These are phyloP conservation scores for Caracal caracal DNA, from an alignment of 2,113 vertebrate species.

Conservation along the genomic window DNA sequence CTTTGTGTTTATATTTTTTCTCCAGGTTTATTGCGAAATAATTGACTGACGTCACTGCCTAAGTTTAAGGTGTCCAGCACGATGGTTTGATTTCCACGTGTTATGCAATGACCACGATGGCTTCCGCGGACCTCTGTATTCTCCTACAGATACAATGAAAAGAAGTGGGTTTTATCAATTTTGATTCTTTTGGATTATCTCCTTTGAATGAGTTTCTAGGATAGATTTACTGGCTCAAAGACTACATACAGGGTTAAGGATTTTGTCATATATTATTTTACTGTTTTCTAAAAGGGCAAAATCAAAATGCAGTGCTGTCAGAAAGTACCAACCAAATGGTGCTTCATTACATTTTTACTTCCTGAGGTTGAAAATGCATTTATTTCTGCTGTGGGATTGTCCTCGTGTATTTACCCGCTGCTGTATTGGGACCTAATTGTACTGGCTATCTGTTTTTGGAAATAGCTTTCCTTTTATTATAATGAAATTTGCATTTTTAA, in stretches of 20 bases:
- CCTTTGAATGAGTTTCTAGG: conserved; percentile 32
- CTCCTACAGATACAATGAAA: neutral
- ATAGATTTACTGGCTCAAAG: neutral
- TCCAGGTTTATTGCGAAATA: neutral
- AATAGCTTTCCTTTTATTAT: conserved; percentile 26
- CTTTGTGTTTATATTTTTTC: neutral
- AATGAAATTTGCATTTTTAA: neutral
- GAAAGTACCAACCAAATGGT: neutral
- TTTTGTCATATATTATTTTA: neutral
- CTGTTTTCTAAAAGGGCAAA: neutral
- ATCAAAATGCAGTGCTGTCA: neutral
- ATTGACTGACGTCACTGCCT: neutral
- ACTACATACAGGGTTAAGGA: neutral
- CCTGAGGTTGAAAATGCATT: neutral
- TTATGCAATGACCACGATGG: neutral
- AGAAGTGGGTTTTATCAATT: neutral
- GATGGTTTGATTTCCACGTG: neutral
- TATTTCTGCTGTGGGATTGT: neutral
- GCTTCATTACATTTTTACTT: neutral
- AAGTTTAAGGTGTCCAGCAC: neutral
- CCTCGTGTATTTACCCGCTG: neutral
- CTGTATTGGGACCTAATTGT: neutral
- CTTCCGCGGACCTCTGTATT: neutral
- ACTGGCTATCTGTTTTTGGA: neutral
- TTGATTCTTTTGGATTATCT: neutral